phyloP scores from a whole-genome alignment of 2,797 vertebrate species.

The Perodicticus potto region DNA sequence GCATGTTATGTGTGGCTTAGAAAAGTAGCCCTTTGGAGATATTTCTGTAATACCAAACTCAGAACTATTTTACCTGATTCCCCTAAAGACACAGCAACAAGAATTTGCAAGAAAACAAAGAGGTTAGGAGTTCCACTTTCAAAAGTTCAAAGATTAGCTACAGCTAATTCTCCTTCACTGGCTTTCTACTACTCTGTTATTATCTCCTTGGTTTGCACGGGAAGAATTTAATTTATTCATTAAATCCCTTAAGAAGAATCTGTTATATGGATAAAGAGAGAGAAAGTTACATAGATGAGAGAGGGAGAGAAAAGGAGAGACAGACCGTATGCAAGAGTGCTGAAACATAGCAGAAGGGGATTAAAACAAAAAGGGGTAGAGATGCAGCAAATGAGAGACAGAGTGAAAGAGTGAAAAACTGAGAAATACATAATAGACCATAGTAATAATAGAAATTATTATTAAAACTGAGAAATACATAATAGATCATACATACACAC shows the following conservation, averaged over 20 bases:
- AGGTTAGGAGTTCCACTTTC: conserved; percentile 56
- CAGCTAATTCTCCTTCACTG: conserved; percentile 24
- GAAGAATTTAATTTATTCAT: neutral
- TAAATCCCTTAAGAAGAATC: conserved; percentile 11
- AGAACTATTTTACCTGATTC: conserved; percentile 77
- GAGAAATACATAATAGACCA: neutral
- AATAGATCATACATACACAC: no score
- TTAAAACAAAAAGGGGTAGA: neutral
- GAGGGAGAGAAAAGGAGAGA: neutral
- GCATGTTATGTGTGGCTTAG: conserved; percentile 70
- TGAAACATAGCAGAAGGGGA: neutral
- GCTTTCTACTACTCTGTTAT: neutral
- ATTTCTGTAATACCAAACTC: conserved; percentile 76
- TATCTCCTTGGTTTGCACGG: neutral
- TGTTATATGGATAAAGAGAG: neutral
- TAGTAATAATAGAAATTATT: no score
- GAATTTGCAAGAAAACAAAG: conserved; percentile 31
- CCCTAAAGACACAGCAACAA: conserved; percentile 68
- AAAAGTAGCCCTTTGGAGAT: conserved; percentile 64
- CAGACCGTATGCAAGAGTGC: no score
- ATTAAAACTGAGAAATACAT: no score
- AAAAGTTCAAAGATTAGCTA: conserved; percentile 55
- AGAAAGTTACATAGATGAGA: no score
- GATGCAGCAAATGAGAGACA: neutral
- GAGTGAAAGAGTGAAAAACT: neutral